Base-by-base conservation (phyloP, 2,113 vertebrate genomes). In the Falco punctatus region DNA sequence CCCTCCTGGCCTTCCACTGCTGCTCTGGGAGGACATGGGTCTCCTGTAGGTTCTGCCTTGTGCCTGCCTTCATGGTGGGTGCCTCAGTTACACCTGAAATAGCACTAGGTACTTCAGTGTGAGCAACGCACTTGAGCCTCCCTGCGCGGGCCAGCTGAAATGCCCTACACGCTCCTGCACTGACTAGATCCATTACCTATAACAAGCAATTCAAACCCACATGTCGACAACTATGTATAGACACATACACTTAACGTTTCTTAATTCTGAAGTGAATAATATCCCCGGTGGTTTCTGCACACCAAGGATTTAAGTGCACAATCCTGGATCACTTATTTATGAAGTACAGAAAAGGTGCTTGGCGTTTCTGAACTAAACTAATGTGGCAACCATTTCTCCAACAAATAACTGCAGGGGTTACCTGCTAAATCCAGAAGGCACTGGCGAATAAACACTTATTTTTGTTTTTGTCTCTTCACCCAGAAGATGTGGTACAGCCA, bases 391-490 rank as follows among this genome's bases (percentile, higher is more conserved):
- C 67, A 42, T 75, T 79, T 92, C 40, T 86, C 81, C 33, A 58
- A 59, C 16, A 80, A 81, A 51, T 75, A 92, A 49, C 81, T 80
- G 86, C 49, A 91, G 92, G 58, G 70, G 11, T 80, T 89, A 95
- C 74, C 81, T 92, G 70, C 81, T 94, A 92, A 84, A 91, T 92
- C 32, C 77, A 87, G 83, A 92, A 81, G 66, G 62, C 81, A 62
- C 1, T 54, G 80, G 80, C 1, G 11, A 87, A 88, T 79, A 95
- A 93, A 91, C 11, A 15, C 6, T 40, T 52, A 7, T 32, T 86
- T 94, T 91, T 77, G 9, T 70, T 77, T 72, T 23, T 72, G 15
- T 74, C 44, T 74, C n/a, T 91, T 91, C 46, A 77, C 28, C 32
- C 51, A 86, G 88, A 91, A 65, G 35, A 87, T 54, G 42, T 82